A percentile compares a stretch with the other conserved stretches of the same genome.
Conservation (phyloP, 2,888 invertebrate species). For the Eutolmus rufibarbis region DNA sequence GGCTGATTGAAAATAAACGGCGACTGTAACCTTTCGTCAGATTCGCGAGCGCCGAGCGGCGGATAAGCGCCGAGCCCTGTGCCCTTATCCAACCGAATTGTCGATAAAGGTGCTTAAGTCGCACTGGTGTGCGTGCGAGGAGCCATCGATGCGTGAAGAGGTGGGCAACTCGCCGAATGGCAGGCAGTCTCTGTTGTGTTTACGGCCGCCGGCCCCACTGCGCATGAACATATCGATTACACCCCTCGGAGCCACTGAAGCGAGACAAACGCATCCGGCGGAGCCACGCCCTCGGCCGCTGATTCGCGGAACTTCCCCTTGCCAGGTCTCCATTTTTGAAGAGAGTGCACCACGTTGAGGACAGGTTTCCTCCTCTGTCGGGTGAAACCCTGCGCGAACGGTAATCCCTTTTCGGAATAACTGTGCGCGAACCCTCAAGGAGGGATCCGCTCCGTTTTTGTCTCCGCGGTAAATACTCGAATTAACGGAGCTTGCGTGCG, state of each 20-base stretch:
- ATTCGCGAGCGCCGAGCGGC: slow-evolving; percentile 33
- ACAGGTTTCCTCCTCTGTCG: neutral
- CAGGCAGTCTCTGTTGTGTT: neutral
- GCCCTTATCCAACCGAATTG: slow-evolving; percentile 36
- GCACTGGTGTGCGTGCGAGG: neutral
- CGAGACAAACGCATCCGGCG: slow-evolving; percentile 50
- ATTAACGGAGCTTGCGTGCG: neutral
- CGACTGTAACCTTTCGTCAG: slow-evolving; percentile 20
- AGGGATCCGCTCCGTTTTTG: slow-evolving; percentile 2
- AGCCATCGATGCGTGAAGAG: slow-evolving; percentile 16
- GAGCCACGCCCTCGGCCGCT: slow-evolving; percentile 53
- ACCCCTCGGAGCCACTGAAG: slow-evolving; percentile 53
- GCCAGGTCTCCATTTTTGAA: slow-evolving; percentile 30
- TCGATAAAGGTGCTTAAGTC: slow-evolving; percentile 12
- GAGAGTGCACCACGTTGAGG: neutral
- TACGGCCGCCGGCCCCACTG: neutral
- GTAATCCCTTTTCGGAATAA: neutral
- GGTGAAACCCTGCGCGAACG: neutral
- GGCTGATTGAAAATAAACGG: slow-evolving; percentile 42
- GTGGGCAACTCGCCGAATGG: neutral
- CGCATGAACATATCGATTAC: slow-evolving; percentile 41
- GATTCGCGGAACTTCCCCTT: slow-evolving; percentile 57
- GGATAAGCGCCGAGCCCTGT: slow-evolving; percentile 5
- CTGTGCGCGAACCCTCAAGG: neutral
- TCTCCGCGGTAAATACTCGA: neutral